These are phyloP conservation scores for Campoletis sonorensis DNA, from an alignment of 1,140 invertebrate species.

Conservation along the genomic window DNA sequence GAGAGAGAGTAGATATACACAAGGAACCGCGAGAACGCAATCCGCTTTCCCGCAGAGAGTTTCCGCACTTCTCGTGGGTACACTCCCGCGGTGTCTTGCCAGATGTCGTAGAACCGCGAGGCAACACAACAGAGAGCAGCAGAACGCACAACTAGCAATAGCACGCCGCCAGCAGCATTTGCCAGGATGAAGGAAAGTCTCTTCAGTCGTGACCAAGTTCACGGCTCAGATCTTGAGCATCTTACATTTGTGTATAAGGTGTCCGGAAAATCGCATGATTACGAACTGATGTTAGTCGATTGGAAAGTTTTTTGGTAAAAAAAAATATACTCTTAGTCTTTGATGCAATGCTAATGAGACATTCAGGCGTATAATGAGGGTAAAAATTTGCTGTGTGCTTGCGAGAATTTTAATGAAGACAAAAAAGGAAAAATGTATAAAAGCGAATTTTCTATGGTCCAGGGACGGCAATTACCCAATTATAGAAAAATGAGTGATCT, in stretches of 20 bases:
- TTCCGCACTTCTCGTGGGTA: conserved; percentile 36
- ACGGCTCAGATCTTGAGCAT: conserved; percentile 33
- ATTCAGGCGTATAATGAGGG: too few species aligned
- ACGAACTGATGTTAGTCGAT: too few species aligned
- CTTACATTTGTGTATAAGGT: background rate
- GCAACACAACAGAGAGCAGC: conserved; percentile 28
- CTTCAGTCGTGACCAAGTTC: conserved; percentile 40
- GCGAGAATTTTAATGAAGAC: too few species aligned
- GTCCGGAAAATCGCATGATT: too few species aligned
- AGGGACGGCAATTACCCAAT: too few species aligned
- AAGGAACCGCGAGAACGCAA: conserved; percentile 22
- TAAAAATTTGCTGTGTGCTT: too few species aligned
- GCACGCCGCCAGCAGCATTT: background rate
- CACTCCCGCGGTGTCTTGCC: conserved; percentile 31
- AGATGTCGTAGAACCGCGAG: conserved; percentile 42
- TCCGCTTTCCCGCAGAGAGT: conserved; percentile 42
- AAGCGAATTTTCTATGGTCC: too few species aligned
- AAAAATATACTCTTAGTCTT: too few species aligned
- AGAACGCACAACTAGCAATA: conserved; percentile 6
- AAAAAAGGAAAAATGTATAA: too few species aligned
- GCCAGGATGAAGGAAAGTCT: conserved; percentile 30
- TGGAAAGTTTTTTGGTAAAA: too few species aligned
- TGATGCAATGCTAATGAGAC: too few species aligned
- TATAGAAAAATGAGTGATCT: too few species aligned
- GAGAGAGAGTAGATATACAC: background rate